Base-by-base conservation (phyloP, 2,888 invertebrate species). In the Scaptomyza polygonia region DNA sequence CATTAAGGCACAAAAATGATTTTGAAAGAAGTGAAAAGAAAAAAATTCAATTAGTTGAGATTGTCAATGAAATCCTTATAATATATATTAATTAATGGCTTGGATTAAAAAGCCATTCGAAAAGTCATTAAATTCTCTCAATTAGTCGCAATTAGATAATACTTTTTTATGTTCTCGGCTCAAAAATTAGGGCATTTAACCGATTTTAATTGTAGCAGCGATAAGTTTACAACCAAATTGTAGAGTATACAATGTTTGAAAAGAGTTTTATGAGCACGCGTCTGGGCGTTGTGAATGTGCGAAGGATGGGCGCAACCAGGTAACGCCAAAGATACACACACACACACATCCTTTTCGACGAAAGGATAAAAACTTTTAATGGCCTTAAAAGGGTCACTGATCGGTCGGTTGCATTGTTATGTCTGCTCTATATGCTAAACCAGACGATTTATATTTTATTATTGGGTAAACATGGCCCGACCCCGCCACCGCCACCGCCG, bases 371-470 rank as follows among this genome's bases (percentile, higher is more conserved):
- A 76, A n/a, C 12, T 4, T 2, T 7, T 14, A 14, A 34, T 79
- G 36, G 47, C 44, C 44, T 39, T 1, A 12, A 47, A 47, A 47
- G 62, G 56, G 66, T 86, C 77, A 65, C 75, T 84, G 86, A 86
- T 84, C 80, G 72, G 47, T 36, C 36, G 36, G 8, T 36, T 7
- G 30, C 77, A 86, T 88, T 86, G 81, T 71, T 59, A 57, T 73
- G 73, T 75, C 79, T 89, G 88, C 84, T 89, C 89, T 89, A 89
- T 70, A 88, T 89, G 84, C 3, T 82, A 78, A 88, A 88, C 86
- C 84, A 84, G 74, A 84, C 78, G 68, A 88, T 88, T 89, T 89
- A 84, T 82, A 57, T 86, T 72, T 76, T 82, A 87, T 88, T 82
- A 77, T 81, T 67, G 18, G 76, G 83, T 86, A 87, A 87, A 86